Evolutionary conservation across 1,140 invertebrate genomes (phyloP).

Genomic region (Drosophila micromelanica): DNA sequence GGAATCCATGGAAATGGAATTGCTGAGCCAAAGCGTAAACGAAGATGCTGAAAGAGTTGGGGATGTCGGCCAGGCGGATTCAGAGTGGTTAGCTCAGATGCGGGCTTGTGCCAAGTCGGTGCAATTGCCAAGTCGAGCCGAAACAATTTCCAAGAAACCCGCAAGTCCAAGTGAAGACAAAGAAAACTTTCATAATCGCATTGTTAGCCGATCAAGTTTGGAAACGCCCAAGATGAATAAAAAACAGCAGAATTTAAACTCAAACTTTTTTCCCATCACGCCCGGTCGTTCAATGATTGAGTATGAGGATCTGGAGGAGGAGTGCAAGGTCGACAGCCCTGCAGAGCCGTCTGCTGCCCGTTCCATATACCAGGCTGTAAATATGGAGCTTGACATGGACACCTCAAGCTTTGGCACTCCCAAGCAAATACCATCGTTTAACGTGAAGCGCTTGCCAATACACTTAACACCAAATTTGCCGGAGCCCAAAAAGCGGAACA

Average conservation of each 20-base stretch:
- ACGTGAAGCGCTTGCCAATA: constrained; percentile 38
- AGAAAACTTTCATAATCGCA: neutral
- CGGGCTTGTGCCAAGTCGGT: neutral
- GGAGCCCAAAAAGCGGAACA: constrained; percentile 52
- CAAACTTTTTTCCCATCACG: constrained; percentile 21
- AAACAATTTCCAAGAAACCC: neutral
- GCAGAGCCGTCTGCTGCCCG: neutral
- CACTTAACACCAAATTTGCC: constrained; percentile 68
- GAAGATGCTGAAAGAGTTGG: neutral
- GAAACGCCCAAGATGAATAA: constrained; percentile 33
- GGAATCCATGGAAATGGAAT: constrained; percentile 2
- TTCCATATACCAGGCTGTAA: constrained; percentile 13
- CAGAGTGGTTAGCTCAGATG: constrained; percentile 12
- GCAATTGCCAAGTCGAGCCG: neutral
- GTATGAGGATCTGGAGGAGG: constrained; percentile 52
- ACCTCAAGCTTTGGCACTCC: constrained; percentile 27
- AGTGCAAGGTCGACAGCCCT: constrained; percentile 17
- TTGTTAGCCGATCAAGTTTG: neutral
- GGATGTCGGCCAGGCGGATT: constrained; percentile 1
- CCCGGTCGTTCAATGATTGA: constrained; percentile 54
- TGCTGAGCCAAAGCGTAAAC: neutral
- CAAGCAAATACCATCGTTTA: neutral
- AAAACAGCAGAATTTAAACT: neutral
- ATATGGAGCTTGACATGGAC: constrained; percentile 27
- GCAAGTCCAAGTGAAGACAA: neutral